Conservation (phyloP, 2,888 invertebrate genomes). For the Gryllus longicercus region DNA sequence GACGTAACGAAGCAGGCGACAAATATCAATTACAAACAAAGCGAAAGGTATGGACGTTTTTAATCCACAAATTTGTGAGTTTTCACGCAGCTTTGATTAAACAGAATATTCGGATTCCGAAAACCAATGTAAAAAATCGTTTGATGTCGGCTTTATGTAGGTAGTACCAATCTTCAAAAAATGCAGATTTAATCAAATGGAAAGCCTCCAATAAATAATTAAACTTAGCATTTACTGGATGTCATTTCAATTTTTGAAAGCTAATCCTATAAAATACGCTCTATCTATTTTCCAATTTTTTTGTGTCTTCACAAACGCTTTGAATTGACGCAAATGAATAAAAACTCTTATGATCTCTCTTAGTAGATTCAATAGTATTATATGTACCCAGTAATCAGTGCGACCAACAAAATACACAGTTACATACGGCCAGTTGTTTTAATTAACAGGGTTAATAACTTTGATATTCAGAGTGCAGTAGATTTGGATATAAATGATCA, state of each 20-base stretch:
- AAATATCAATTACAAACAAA: constrained; percentile 1
- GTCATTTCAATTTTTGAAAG: constrained; percentile 10
- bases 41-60: neutral
- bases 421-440: neutral
- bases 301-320: constrained; percentile 17
- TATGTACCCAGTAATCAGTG: neutral
- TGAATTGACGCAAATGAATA: constrained; percentile 3
- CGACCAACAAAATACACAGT: neutral
- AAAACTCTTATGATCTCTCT: constrained; percentile 2
- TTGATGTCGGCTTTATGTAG: constrained; percentile 7
- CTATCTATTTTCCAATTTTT: neutral
- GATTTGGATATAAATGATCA: no score
- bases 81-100: constrained; percentile 17
- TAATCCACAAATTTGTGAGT: neutral
- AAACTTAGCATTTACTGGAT: constrained; percentile 17
- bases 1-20: neutral
- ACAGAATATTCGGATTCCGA: neutral
- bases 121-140: constrained; percentile 3
- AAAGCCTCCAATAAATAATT: constrained; percentile 17
- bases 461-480: neutral
- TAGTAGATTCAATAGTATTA: neutral
- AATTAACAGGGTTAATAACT: constrained; percentile 1
- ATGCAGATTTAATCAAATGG: constrained; percentile 2
- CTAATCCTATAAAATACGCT: neutral
- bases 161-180: constrained; percentile 2